Conservation (phyloP, 2,113 vertebrate genomes). For the Albula goreensis region DNA sequence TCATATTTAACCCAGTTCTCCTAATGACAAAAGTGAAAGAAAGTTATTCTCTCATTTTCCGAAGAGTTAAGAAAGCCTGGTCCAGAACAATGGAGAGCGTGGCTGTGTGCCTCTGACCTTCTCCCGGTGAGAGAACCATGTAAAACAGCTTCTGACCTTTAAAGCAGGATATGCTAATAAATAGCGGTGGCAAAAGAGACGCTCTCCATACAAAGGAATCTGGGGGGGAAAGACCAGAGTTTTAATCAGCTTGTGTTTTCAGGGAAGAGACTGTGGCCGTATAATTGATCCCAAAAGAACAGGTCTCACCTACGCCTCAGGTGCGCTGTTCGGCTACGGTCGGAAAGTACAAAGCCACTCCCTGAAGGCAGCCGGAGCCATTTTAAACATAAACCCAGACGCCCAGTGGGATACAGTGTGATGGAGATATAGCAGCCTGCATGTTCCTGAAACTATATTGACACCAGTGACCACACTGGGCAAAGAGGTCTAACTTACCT, state of each 20-base stretch:
- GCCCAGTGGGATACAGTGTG: conserved; percentile 50
- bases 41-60: conserved; percentile 31
- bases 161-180: conserved; percentile 78
- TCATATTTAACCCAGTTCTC: conserved; percentile 45
- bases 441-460: too few relatives aligned
- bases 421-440: conserved; percentile 44
- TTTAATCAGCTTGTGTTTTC: conserved; percentile 67
- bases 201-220: conserved; percentile 66
- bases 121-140: conserved; percentile 61
- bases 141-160: conserved; percentile 74
- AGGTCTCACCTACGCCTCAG: conserved; percentile 66
- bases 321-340: conserved; percentile 60
- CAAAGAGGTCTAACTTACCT: too few relatives aligned
- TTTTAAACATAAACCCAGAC: not conserved
- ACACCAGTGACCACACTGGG: too few relatives aligned
- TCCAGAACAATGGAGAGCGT: conserved; percentile 57
- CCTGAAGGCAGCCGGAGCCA: conserved; percentile 56
- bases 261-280: conserved; percentile 67
- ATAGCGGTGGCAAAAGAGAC: conserved; percentile 61
- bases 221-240: conserved; percentile 59
- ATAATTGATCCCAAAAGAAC: conserved; percentile 78
- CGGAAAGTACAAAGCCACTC: conserved; percentile 66
- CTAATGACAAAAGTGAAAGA: conserved; percentile 14
- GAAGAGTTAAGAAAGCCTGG: conserved; percentile 8
- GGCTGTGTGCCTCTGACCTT: conserved; percentile 54